Evolutionary conservation across 2,797 vertebrate genomes (phyloP).

Genomic region (Amphiprion clarkii): DNA sequence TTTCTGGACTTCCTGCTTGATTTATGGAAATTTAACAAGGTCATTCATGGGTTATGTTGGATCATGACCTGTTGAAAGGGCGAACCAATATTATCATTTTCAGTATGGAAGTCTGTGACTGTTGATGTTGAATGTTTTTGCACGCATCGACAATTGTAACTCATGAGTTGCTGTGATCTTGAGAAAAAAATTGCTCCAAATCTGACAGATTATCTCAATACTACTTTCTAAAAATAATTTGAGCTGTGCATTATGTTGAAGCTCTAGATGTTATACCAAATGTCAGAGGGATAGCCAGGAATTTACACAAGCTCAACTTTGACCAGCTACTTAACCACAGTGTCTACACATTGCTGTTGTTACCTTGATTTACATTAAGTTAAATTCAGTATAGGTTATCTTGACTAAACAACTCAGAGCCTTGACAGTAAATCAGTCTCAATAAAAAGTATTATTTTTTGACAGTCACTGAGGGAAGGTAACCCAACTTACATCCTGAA

Average conservation of each 20-base stretch:
- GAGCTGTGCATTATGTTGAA: no score
- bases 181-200: not conserved
- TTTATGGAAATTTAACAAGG: constrained; percentile 4
- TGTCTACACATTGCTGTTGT: not conserved
- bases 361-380: not conserved
- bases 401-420: constrained; percentile 8
- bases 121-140: not conserved
- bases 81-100: constrained; percentile 1
- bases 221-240: not conserved
- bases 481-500: not conserved
- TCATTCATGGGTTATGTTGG: constrained; percentile 1
- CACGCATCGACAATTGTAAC: no score
- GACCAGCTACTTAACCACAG: not conserved
- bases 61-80: not conserved
- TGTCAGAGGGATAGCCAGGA: not conserved
- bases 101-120: not conserved
- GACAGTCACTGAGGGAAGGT: not conserved
- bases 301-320: not conserved
- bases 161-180: not conserved
- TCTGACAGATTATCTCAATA: not conserved
- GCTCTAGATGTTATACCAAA: no score
- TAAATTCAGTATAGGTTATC: not conserved
- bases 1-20: constrained; percentile 6
- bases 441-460: not conserved
- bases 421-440: not conserved